Evolutionary conservation across 1,140 invertebrate genomes (phyloP).

Genomic region (Diachasmimorpha longicaudata): DNA sequence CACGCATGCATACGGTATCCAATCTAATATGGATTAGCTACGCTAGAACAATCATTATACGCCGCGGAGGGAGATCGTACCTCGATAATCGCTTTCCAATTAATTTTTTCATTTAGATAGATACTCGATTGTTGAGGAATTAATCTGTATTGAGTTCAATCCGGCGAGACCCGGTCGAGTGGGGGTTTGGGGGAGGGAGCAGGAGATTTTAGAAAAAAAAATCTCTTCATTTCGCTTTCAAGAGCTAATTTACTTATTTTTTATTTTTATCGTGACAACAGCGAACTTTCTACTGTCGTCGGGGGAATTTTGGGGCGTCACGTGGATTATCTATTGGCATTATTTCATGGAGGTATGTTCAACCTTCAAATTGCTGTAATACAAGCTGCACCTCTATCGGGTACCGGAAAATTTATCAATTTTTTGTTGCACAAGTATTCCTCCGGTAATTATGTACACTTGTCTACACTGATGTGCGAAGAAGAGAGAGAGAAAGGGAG

Average conservation of each 20-base stretch:
- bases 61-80: slow-evolving; percentile 29
- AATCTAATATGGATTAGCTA: slow-evolving; percentile 14
- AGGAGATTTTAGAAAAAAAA: too few relatives aligned
- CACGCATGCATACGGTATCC: background rate
- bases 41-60: slow-evolving; percentile 35
- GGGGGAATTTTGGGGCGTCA: too few relatives aligned
- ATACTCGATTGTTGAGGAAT: background rate
- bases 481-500: background rate
- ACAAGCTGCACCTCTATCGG: too few relatives aligned
- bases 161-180: background rate
- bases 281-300: too few relatives aligned
- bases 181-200: background rate
- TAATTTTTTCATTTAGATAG: slow-evolving; percentile 39
- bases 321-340: too few relatives aligned
- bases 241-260: too few relatives aligned
- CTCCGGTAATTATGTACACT: background rate
- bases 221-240: too few relatives aligned
- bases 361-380: too few relatives aligned
- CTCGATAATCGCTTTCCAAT: slow-evolving; percentile 40
- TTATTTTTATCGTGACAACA: background rate
- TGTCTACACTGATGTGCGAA: background rate
- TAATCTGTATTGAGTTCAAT: background rate
- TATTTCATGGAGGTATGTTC: too few relatives aligned
- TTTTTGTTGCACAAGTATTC: background rate
- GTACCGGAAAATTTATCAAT: too few relatives aligned